phyloP scores from a whole-genome alignment of 2,113 vertebrate species.

The Myanophis thanlyinensis region DNA sequence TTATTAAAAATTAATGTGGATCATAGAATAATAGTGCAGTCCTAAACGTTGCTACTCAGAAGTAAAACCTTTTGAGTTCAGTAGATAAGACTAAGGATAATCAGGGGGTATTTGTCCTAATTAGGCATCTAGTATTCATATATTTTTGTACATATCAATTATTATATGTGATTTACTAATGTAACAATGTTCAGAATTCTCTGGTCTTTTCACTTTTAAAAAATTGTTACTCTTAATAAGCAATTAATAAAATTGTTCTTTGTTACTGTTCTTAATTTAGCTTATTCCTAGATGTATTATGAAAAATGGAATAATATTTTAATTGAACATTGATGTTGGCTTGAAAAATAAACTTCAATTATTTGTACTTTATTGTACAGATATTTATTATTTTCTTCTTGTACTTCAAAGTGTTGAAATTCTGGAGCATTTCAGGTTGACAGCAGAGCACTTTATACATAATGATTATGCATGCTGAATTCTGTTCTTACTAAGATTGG shows the following conservation, averaged over 20 bases:
- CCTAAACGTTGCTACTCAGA: not conserved
- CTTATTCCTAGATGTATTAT: not conserved
- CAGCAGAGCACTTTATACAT: not conserved
- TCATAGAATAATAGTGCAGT: not conserved
- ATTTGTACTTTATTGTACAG: slow-evolving; percentile 26
- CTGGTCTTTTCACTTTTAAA: not conserved
- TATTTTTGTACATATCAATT: not conserved
- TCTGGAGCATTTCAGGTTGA: slow-evolving; percentile 17
- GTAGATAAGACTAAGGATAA: not conserved
- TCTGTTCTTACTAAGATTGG: not conserved
- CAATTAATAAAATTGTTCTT: not conserved
- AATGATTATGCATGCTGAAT: not conserved
- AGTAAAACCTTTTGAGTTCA: not conserved
- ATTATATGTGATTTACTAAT: not conserved
- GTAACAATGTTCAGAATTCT: not conserved
- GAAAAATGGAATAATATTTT: slow-evolving; percentile 19
- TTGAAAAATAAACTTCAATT: slow-evolving; percentile 36
- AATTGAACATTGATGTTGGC: not conserved
- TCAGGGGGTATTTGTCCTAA: not conserved
- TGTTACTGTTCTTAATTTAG: not conserved
- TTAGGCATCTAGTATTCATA: not conserved
- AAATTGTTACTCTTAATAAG: not conserved
- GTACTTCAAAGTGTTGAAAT: slow-evolving; percentile 52
- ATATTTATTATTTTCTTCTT: slow-evolving; percentile 60
- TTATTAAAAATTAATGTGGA: not conserved